Percentiles rank a stretch among this genome's conserved stretches.
Evolutionary conservation across 2,797 vertebrate species (phyloP).

Genomic region (Hozukius guyotensis): DNA sequence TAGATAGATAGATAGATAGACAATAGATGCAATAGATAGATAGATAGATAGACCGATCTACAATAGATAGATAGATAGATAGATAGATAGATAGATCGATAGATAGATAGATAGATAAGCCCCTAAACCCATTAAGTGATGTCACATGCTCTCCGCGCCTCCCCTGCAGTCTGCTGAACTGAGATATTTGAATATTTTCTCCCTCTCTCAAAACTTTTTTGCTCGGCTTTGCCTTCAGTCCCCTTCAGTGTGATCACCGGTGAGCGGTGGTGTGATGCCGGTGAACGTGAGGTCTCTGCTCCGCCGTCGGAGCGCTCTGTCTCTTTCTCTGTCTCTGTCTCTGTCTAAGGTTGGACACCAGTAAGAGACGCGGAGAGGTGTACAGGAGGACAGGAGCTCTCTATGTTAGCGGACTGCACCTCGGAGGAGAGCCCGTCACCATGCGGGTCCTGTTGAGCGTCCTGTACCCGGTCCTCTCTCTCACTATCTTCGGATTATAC

Average conservation of each 20-base stretch:
- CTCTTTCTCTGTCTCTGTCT: not conserved
- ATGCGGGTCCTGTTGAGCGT: slow-evolving; percentile 88
- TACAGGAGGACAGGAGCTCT: slow-evolving; percentile 22
- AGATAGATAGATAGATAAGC: slow-evolving; percentile 17
- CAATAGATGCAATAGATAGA: no score
- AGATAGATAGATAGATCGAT: slow-evolving; percentile 15
- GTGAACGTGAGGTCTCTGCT: slow-evolving; percentile 27
- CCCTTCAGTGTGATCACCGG: slow-evolving; percentile 50
- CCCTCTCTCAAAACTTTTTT: slow-evolving; percentile 84
- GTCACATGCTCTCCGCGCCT: slow-evolving; percentile 83
- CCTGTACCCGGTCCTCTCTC: slow-evolving; percentile 87
- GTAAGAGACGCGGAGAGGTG: slow-evolving; percentile 5
- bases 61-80: slow-evolving; percentile 1
- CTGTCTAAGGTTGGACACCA: slow-evolving; percentile 34
- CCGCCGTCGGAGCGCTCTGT: slow-evolving; percentile 55
- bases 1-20: no score
- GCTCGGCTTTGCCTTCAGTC: slow-evolving; percentile 54
- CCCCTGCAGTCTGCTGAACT: slow-evolving; percentile 64
- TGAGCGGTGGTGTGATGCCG: slow-evolving; percentile 65
- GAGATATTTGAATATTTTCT: slow-evolving; percentile 47
- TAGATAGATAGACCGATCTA: no score
- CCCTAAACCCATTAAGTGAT: slow-evolving; percentile 71
- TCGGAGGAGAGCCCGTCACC: slow-evolving; percentile 74
- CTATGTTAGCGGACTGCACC: slow-evolving; percentile 73
- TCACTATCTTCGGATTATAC: slow-evolving; percentile 88